Conservation (phyloP, 2,888 invertebrate species). For the Auanema freiburgensis region DNA sequence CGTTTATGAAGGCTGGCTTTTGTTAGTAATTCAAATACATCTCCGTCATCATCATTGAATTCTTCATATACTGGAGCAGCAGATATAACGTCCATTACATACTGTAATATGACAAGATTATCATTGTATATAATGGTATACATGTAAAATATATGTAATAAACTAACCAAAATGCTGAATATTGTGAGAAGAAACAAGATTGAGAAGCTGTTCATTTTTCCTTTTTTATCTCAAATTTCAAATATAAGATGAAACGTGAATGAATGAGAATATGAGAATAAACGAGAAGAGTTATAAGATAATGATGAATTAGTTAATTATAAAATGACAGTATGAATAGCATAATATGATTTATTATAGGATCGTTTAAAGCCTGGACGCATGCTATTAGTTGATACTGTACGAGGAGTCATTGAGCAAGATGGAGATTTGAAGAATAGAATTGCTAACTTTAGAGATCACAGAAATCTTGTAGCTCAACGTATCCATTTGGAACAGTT, state of each 20-base stretch:
- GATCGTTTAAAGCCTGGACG: slow-evolving; percentile 96
- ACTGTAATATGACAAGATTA: no score
- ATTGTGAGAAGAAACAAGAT: slow-evolving; percentile 14
- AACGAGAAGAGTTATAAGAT: background rate
- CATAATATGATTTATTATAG: slow-evolving; percentile 68
- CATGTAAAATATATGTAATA: background rate
- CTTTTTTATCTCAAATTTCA: no score
- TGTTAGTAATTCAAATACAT: slow-evolving; percentile 10
- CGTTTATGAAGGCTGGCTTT: slow-evolving; percentile 28
- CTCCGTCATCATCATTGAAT: background rate
- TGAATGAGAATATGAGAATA: background rate
- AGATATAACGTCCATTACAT: no score
- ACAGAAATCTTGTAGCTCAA: slow-evolving; percentile 72
- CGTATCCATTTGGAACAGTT: slow-evolving; percentile 62
- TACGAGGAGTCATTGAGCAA: slow-evolving; percentile 82
- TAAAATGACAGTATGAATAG: background rate
- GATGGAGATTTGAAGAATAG: slow-evolving; percentile 88
- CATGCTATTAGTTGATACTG: slow-evolving; percentile 94
- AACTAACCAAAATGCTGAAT: slow-evolving; percentile 15
- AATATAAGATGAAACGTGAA: background rate
- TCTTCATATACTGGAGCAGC: no score
- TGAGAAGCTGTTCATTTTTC: slow-evolving; percentile 12
- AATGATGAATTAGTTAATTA: background rate
- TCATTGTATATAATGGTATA: background rate
- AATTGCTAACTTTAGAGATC: slow-evolving; percentile 85